Evolutionary conservation across 92 coral and sea anemone genomes (phyloP).

Genomic region (Phymanthus crucifer): DNA sequence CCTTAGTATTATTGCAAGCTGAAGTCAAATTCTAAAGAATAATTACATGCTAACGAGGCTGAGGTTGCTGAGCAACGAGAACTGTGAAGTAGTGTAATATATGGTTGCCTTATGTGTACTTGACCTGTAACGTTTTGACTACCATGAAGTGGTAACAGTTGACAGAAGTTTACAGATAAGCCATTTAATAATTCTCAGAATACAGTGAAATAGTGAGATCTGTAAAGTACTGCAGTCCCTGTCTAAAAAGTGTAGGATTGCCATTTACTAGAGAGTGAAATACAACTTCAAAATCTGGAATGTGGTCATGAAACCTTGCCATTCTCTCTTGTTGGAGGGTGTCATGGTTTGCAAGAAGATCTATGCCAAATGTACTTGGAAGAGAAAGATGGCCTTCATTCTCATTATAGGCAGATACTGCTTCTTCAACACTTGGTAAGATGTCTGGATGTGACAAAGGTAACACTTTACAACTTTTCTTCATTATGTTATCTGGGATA

Average conservation of each 20-base stretch:
- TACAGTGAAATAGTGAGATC: conserved; percentile 42
- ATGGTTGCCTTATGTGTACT: too few relatives aligned
- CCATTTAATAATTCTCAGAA: conserved; percentile 40
- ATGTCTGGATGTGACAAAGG: conserved; percentile 35
- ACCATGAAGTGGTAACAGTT: too few relatives aligned
- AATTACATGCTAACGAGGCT: too few relatives aligned
- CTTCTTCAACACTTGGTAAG: conserved; percentile 43
- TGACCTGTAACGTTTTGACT: too few relatives aligned
- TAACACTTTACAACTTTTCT: conserved; percentile 34
- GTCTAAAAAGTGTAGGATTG: conserved; percentile 23
- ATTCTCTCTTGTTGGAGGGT: conserved; percentile 23
- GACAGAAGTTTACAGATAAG: too few relatives aligned
- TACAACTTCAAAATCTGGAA: conserved; percentile 45
- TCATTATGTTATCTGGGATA: too few relatives aligned
- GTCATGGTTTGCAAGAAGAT: conserved; percentile 33
- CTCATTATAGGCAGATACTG: conserved; percentile 36
- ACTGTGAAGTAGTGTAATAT: too few relatives aligned
- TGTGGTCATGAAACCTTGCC: conserved; percentile 26
- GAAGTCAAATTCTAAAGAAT: too few relatives aligned
- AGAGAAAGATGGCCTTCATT: conserved; percentile 44
- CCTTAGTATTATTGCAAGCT: too few relatives aligned
- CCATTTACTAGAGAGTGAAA: conserved; percentile 44
- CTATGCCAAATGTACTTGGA: conserved; percentile 33
- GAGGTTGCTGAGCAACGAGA: too few relatives aligned
- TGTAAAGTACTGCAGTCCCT: conserved; percentile 40